Evolutionary conservation across 1,140 invertebrate species (phyloP), one percentile per base, ranked within the genome.

Genomic region (Tetramorium simillimum): DNA sequence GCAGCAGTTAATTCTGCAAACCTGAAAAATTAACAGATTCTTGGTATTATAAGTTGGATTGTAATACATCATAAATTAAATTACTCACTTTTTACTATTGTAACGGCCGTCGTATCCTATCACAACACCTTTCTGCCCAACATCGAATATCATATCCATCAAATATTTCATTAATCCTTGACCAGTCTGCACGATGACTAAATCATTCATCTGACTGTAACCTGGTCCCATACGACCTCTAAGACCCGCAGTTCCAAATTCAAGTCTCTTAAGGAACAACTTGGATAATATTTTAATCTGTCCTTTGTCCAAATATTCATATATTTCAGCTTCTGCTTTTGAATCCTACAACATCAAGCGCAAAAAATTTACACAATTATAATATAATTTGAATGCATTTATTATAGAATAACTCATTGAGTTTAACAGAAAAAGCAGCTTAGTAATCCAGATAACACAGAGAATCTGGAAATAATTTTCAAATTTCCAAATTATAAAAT

Each of bases 61-160:
- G 67, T 56, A 46, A 49, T 37, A 16, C 51, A 70, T 43, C 28
- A 28, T 28, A 10, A 40, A 80, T 28, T 28, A 10, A 40, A 80
- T 28, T 58, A 82, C 63, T 93, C 43, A 99, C 97, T 97, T 97
- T 95, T 97, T 96, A 92, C 98, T 99, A 92, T 99, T 99, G 92
- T 99, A 96, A 90, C 99, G 96, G 16, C 98, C 99, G 96, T 99
- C 99, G 94, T 97, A 99, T 3, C 99, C 99, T 91, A 99, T 96
- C 0, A 99, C 97, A 60, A 99, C 95, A 14, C 99, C 98, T 84
- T 96, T 96, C 4, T 95, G 91, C 78, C 96, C 92, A 40, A 95
- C 92, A 67, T 96, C 93, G 5, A 95, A 93, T 87, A 96, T 95
- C 70, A 94, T 93, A 70, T 96, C 94, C 80, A 97, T 93, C 40